Base-by-base conservation (phyloP, 37 sponge, comb jelly and placozoan genomes). In the Halisarca cf. caerulea region DNA sequence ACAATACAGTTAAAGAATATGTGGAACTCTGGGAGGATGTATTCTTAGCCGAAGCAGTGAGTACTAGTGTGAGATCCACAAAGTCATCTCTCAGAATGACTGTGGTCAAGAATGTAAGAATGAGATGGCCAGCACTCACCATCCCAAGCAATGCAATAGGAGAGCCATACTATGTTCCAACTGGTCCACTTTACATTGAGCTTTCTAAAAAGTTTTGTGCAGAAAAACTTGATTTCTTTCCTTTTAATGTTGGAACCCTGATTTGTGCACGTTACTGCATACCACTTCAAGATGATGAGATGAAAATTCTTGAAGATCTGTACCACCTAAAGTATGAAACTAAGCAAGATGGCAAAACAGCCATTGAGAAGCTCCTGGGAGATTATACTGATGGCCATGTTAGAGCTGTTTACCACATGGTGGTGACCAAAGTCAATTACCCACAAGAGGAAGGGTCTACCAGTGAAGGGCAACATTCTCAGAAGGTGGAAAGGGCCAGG, bases 351-450 rank as follows among this genome's bases (percentile, higher is more conserved):
- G 43, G 24, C 15, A 25, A 74, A 9, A 37, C 59, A 4, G 62
- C 37, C 60, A 36, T 60, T 17, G 42, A 34, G 25, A 81, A 42
- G 41, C 20, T 59, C 17, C 25, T 81, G 32, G 41, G 44, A 3
- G 34, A 28, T 59, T 21, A 34, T 28, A 60, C 59, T 81, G 62
- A 55, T 30, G 34, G 41, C 1, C 39, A 37, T 18, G 55, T 0
- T 30, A 59, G 71, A 36, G 93, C 87, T 37, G 90, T 93, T 11
- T 93, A 85, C 59, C 93, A 93, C 33, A 55, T 93, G 47, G 90
- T 93, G 32, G 69, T 89, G 24, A 59, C 44, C 3, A 23, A 84
- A 15, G 40, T 86, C 28, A 18, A 66, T 28, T 47, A 58, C 23
- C 36, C 28, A 2, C 34, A 82, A 33, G 79, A 58, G 3, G 25